Evolutionary conservation across 2,888 invertebrate species (phyloP).

Genomic region (Mongoloraphidia duomilia): DNA sequence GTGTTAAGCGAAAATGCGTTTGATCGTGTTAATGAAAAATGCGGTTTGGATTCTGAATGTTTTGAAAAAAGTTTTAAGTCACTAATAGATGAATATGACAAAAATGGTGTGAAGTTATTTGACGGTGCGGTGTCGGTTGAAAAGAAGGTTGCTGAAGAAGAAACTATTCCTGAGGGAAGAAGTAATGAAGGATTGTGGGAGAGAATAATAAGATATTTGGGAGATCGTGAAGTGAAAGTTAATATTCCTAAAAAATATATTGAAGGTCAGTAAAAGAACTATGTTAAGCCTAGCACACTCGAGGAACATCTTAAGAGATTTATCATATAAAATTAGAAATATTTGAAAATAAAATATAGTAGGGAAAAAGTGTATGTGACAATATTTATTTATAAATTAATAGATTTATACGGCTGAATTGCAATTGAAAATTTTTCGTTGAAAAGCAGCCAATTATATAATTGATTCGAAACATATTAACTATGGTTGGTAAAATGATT

Average conservation of each 20-base stretch:
- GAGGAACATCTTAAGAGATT: no score
- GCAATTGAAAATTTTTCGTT: no score
- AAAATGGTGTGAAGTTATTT: slow-evolving; percentile 28
- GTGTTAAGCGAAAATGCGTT: background rate
- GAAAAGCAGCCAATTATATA: no score
- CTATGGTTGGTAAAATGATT: no score
- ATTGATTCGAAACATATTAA: no score
- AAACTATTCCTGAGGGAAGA: slow-evolving; percentile 7
- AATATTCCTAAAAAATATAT: slow-evolving; percentile 20
- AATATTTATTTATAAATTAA: no score
- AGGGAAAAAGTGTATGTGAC: no score
- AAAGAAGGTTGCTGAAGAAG: slow-evolving; percentile 24
- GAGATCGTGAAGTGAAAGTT: slow-evolving; percentile 33
- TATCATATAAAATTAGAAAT: no score
- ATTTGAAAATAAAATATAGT: no score
- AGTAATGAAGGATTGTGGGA: slow-evolving; percentile 29
- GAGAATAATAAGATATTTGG: slow-evolving; percentile 32
- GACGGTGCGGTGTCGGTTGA: slow-evolving; percentile 25
- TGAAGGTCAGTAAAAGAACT: no score
- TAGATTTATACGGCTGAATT: no score
- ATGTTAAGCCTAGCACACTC: no score
- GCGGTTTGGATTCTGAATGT: slow-evolving; percentile 23
- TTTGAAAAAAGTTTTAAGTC: slow-evolving; percentile 31
- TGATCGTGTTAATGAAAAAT: slow-evolving; percentile 12
- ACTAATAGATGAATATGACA: slow-evolving; percentile 33